Base-by-base conservation (phyloP, 2,888 invertebrate species). In the Odontocerum albicorne region DNA sequence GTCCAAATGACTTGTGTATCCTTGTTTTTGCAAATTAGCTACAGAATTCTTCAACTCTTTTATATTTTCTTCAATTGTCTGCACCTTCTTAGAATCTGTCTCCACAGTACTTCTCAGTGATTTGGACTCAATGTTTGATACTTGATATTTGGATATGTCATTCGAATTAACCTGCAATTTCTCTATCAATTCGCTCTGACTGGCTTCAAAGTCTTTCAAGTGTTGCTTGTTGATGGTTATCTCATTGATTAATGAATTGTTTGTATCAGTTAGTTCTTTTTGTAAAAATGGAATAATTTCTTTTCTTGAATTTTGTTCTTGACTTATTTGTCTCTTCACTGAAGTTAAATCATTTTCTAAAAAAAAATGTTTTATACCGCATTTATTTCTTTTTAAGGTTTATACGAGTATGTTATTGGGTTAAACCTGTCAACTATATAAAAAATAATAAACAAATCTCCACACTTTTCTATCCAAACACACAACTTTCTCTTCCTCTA, bases 11-110 rank as follows among this genome's bases (percentile, higher is more conserved):
- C 27, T 20, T 33, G 49, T 43, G 17, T 12, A 49, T 17, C 51
- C n/a, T 36, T 51, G 22, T 16, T 31, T 40, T 6, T 51, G 51
- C 15, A 56, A 15, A 6, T 15, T 19, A 4, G 72, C 69, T 1
- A 78, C 59, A 2, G 70, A 65, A 21, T 69, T 68, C 52, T 72
- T 73, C 6, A 75, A 63, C 49, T 71, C 67, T 0, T 60, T 62
- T 1, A 77, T 64, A 31, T 75, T 68, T n/a, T 68, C 68, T 10
- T 74, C 72, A 7, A 81, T 65, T 27, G 72, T 73, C 46, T 81
- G 78, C 27, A 80, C 68, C 57, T 76, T 80, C 32, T 80, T 78
- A 13, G 74, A 72, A 7, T 75, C 74, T 62, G 79, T 80, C 22
- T 73, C 72, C 1, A 77, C 72, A 43, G 75, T 75, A 61, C 75